Conservation (phyloP, 1,140 invertebrate genomes). For the Druon quercuslanigerum region DNA sequence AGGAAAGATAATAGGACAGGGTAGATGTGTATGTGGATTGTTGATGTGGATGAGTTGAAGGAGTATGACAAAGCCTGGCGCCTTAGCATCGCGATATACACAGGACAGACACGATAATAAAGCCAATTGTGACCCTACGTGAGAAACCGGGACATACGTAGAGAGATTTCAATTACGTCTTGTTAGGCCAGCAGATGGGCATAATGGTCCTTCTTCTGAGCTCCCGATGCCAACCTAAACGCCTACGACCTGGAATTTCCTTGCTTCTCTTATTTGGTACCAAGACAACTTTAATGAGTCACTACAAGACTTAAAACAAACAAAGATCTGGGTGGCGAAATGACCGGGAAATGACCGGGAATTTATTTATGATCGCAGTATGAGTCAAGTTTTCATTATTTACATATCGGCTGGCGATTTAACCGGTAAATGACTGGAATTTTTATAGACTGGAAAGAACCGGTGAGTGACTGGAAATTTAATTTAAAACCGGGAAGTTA, state of each 20-base stretch:
- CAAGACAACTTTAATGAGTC: too few species aligned
- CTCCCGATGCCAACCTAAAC: conserved; percentile 30
- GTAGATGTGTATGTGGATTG: too few species aligned
- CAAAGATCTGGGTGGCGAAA: too few species aligned
- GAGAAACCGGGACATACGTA: conserved; percentile 54
- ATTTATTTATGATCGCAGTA: too few species aligned
- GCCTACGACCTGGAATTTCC: conserved; percentile 40
- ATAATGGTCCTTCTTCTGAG: conserved; percentile 47
- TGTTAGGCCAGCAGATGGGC: conserved; percentile 57
- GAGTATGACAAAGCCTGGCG: conserved; percentile 39
- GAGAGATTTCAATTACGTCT: conserved; percentile 62
- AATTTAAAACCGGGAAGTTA: too few species aligned
- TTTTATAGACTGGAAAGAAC: too few species aligned
- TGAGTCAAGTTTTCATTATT: too few species aligned
- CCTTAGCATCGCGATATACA: conserved; percentile 34
- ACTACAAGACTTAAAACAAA: neutral
- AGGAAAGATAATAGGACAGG: too few species aligned
- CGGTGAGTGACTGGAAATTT: too few species aligned
- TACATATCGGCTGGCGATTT: too few species aligned
- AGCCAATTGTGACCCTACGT: conserved; percentile 58
- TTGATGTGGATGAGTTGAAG: neutral
- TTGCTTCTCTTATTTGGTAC: neutral
- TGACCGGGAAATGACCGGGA: neutral
- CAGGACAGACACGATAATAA: conserved; percentile 53
- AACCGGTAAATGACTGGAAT: too few species aligned